Base-by-base conservation (phyloP, 2,113 vertebrate species). In the Sander vitreus region DNA sequence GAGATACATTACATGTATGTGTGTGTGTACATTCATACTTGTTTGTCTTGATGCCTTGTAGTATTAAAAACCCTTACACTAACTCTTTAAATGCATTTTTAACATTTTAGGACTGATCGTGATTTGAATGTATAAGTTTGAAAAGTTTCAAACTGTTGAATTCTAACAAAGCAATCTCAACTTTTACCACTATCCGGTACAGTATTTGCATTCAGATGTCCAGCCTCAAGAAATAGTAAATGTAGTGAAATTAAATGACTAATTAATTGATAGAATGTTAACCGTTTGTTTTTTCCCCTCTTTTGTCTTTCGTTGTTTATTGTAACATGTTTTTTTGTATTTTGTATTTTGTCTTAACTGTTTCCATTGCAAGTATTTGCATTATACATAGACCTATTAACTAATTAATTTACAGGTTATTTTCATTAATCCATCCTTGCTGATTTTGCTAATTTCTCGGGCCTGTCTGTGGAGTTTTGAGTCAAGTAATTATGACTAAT, bases 1-100 rank as follows among this genome's bases (percentile, higher is more conserved):
- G 94, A 79, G 18, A 27, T 19, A 78, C 45, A 15, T 2, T 36
- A 43, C 21, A 33, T 78, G 48, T 10, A 5, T 66, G 39, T 15
- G 39, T 43, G 19, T 27, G 27, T 27, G 27, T 27, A 3, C 1
- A 16, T 23, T 39, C 48, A 36, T 7, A 69, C 53, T 36, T 33
- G 5, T 62, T 50, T 48, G 16, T 72, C 54, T 30, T 60, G 18
- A 60, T 13, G 23, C 70, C 11, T 30, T 14, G 10, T 58, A 21
- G 23, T 58, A 12, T 45, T 73, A 6, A 50, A 62, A 33, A 62
- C 27, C 30, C n/a, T 43, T 13, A 53, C 27, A 50, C 19, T n/a
- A 21, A 25, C 45, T 21, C 1, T 43, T 2, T 43, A 43, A 10
- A 45, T 58, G 54, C 18, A 21, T 33, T 13, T 47, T 19, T 25